Evolutionary conservation across 2,113 vertebrate genomes (phyloP).

Genomic region (Holacanthus passer): DNA sequence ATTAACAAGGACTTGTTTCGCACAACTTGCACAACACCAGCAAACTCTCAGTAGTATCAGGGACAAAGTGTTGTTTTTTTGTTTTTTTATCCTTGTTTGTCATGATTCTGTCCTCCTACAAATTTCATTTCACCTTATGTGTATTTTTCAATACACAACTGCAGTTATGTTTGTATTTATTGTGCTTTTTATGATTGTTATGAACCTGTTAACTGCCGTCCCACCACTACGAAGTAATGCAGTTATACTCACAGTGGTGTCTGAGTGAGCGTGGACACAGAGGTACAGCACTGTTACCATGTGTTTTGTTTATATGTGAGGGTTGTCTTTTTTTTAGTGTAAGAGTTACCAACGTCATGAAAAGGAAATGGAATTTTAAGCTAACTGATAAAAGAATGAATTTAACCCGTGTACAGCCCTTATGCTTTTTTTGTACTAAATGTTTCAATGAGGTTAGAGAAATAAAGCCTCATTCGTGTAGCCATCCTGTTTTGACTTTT

Average conservation of each 20-base stretch:
- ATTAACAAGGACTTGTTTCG: conserved; percentile 37
- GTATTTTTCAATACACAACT: conserved; percentile 73
- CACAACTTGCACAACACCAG: conserved; percentile 41
- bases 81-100: conserved; percentile 37
- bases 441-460: conserved; percentile 39
- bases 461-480: conserved; percentile 72
- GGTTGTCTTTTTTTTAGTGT: conserved; percentile 27
- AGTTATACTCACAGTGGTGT: conserved; percentile 22
- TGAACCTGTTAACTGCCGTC: conserved; percentile 49
- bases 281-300: conserved; percentile 53
- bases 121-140: conserved; percentile 50
- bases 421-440: conserved; percentile 70
- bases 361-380: conserved; percentile 32
- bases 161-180: conserved; percentile 71
- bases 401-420: conserved; percentile 55
- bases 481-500: neutral
- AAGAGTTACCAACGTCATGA: neutral
- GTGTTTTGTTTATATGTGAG: conserved; percentile 43
- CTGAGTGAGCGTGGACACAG: conserved; percentile 16
- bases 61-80: conserved; percentile 40
- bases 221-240: conserved; percentile 9
- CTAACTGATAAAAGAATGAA: conserved; percentile 53
- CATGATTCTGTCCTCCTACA: conserved; percentile 22
- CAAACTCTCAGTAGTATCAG: conserved; percentile 50
- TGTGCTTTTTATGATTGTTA: conserved; percentile 53